Conservation (phyloP, 2,888 invertebrate species). For the Syrista parreyssii region DNA sequence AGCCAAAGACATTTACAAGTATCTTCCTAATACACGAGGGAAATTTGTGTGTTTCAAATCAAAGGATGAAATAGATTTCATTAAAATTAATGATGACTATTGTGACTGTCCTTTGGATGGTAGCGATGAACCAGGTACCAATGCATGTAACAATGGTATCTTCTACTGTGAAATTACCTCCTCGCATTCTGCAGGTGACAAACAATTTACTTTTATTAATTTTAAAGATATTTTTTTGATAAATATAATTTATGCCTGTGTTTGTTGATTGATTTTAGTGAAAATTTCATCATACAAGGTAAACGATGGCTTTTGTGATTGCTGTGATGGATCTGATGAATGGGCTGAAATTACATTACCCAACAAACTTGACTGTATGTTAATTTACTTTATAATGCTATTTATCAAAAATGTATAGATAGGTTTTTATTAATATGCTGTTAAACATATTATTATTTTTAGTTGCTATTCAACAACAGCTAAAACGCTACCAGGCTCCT, state of each 20-base stretch:
- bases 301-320: slow-evolving; percentile 95
- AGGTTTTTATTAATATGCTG: background rate
- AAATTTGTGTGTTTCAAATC: slow-evolving; percentile 67
- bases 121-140: slow-evolving; percentile 86
- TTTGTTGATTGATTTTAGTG: slow-evolving; percentile 40
- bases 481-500: slow-evolving; percentile 33
- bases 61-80: slow-evolving; percentile 68
- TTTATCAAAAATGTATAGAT: background rate
- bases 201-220: slow-evolving; percentile 27
- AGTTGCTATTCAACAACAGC: background rate
- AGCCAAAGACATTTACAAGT: slow-evolving; percentile 63
- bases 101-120: slow-evolving; percentile 85
- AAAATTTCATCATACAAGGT: slow-evolving; percentile 82
- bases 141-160: slow-evolving; percentile 85
- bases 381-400: background rate
- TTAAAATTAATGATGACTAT: slow-evolving; percentile 82
- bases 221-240: slow-evolving; percentile 48
- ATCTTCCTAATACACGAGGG: slow-evolving; percentile 64
- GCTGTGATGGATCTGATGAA: slow-evolving; percentile 93
- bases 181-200: slow-evolving; percentile 29
- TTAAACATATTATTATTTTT: background rate
- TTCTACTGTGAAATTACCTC: slow-evolving; percentile 78
- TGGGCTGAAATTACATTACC: slow-evolving; percentile 64
- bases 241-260: background rate
- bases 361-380: background rate